A percentile compares a stretch with the other conserved stretches of the same genome.
phyloP scores from a whole-genome alignment of 2,888 invertebrate genomes.

The Phortica okadai region DNA sequence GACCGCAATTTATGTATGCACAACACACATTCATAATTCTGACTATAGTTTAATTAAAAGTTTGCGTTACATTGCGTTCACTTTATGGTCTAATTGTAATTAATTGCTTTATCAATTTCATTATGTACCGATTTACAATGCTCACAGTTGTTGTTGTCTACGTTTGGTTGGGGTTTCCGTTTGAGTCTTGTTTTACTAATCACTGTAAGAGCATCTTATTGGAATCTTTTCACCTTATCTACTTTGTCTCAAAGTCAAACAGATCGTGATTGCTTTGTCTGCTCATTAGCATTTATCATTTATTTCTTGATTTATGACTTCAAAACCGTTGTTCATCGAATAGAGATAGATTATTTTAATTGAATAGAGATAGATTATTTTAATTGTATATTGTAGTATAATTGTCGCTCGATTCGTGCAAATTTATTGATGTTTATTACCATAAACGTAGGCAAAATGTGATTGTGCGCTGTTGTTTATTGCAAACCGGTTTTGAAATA shows the following conservation, averaged over 20 bases:
- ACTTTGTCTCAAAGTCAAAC: neutral
- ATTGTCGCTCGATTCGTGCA: neutral
- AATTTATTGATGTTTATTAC: neutral
- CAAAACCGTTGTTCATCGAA: neutral
- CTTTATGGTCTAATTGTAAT: constrained; percentile 31
- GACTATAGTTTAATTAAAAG: constrained; percentile 33
- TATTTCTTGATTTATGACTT: neutral
- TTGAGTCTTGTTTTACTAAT: neutral
- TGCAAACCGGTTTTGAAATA: constrained; percentile 24
- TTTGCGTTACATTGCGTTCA: constrained; percentile 15
- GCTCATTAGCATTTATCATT: neutral
- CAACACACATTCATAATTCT: constrained; percentile 1
- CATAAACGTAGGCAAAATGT: neutral
- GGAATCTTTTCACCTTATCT: neutral
- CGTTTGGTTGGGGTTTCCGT: neutral
- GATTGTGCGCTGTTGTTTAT: neutral
- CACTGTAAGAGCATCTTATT: too few relatives aligned
- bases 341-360: neutral
- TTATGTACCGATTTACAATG: neutral
- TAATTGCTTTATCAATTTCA: constrained; percentile 28
- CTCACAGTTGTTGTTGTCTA: neutral
- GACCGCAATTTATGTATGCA: constrained; percentile 17
- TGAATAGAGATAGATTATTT: neutral
- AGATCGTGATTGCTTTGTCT: too few relatives aligned
- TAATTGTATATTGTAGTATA: neutral